These are phyloP conservation scores for Grus americana DNA, from an alignment of 2,113 vertebrate species.

Conservation along the genomic window DNA sequence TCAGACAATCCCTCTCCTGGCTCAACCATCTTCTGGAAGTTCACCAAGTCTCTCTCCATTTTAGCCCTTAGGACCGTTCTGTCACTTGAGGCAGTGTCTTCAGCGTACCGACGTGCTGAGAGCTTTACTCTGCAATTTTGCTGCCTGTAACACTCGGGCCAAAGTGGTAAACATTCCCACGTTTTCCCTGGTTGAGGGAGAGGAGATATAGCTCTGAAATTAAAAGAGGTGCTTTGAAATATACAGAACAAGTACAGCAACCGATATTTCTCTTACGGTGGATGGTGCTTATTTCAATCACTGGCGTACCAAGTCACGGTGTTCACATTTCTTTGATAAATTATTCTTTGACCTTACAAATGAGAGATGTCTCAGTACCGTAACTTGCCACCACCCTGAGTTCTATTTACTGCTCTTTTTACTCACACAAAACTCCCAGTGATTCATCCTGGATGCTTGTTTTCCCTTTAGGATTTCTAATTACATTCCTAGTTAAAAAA, in stretches of 20 bases:
- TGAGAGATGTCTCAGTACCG: not conserved
- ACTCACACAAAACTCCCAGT: not conserved
- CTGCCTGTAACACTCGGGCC: not conserved
- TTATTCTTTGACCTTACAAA: not conserved
- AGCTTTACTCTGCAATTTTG: not conserved
- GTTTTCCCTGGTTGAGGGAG: not conserved
- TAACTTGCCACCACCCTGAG: not conserved
- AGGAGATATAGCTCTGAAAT: not conserved
- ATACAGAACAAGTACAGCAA: not conserved
- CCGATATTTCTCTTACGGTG: not conserved
- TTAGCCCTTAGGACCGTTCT: not conserved
- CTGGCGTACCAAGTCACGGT: not conserved
- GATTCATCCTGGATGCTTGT: not conserved
- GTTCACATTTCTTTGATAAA: not conserved
- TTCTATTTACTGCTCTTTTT: not conserved
- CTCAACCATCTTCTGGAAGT: conserved; percentile 11
- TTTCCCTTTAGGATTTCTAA: not conserved
- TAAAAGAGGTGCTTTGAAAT: not conserved
- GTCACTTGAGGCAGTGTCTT: not conserved
- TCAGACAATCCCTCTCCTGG: conserved; percentile 25
- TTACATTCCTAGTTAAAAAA: not conserved
- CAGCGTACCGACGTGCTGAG: not conserved
- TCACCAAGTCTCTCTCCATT: conserved; percentile 2
- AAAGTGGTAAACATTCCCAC: not conserved
- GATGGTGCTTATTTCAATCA: not conserved